Conservation (phyloP, 1,140 invertebrate species). For the Eumaeus atala region DNA sequence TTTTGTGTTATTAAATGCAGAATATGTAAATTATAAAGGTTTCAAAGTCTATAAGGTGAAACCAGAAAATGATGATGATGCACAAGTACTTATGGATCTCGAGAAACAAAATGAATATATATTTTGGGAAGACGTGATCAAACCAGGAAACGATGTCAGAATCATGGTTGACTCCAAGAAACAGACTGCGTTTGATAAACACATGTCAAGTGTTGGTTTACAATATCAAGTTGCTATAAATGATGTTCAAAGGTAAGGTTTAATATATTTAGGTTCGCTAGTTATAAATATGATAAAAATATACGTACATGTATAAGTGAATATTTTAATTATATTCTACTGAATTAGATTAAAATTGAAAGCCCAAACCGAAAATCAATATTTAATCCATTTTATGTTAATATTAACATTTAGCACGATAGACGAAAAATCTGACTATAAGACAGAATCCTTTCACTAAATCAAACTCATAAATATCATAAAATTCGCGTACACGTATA, state of each 20-base stretch:
- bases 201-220: slow-evolving; percentile 27
- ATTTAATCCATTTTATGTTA: no score
- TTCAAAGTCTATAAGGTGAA: slow-evolving; percentile 68
- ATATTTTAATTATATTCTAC: no score
- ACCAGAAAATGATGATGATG: slow-evolving; percentile 42
- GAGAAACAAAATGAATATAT: slow-evolving; percentile 27
- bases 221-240: slow-evolving; percentile 29
- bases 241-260: slow-evolving; percentile 59
- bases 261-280: not conserved
- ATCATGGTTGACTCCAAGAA: slow-evolving; percentile 41
- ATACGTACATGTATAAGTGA: no score
- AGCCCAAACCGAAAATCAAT: no score
- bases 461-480: no score
- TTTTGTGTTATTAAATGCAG: slow-evolving; percentile 17
- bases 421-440: no score
- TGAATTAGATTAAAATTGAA: no score
- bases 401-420: no score
- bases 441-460: no score
- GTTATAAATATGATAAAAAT: no score
- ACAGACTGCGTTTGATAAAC: slow-evolving; percentile 29
- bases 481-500: no score
- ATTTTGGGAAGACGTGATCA: slow-evolving; percentile 37
- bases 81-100: slow-evolving; percentile 30
- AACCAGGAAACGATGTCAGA: slow-evolving; percentile 27
- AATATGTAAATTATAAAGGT: slow-evolving; percentile 53